phyloP scores from a whole-genome alignment of 2,113 vertebrate species.

The Meleagris gallopavo region DNA sequence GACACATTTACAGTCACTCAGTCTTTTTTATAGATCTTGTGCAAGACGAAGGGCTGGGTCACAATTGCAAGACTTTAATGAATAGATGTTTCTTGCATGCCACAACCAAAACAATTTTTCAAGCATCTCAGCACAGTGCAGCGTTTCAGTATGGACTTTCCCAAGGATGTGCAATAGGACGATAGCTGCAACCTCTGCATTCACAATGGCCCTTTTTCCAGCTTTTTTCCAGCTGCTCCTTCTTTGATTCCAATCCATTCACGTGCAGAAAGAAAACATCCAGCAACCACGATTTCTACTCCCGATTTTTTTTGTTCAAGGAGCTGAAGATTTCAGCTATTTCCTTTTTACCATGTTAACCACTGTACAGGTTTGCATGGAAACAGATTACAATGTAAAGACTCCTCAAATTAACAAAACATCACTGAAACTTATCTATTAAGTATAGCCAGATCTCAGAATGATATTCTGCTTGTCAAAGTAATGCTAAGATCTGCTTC shows the following conservation, averaged over 20 bases:
- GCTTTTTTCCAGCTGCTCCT: background rate
- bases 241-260: background rate
- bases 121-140: background rate
- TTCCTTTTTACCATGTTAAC: background rate
- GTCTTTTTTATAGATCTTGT: slow-evolving; percentile 59
- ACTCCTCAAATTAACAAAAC: background rate
- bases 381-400: background rate
- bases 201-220: no score
- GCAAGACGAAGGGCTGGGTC: slow-evolving; percentile 59
- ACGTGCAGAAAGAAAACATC: background rate
- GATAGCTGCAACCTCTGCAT: background rate
- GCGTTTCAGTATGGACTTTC: background rate
- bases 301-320: background rate
- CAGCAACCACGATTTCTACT: background rate
- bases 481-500: background rate
- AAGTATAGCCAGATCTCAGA: background rate
- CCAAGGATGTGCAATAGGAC: background rate
- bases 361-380: background rate
- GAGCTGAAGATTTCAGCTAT: background rate
- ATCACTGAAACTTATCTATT: background rate
- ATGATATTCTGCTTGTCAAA: background rate
- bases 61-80: slow-evolving; percentile 35
- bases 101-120: slow-evolving; percentile 55
- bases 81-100: slow-evolving; percentile 55
- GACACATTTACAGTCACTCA: slow-evolving; percentile 55